Conservation (phyloP, 2,888 invertebrate species). For the Agrotis exclamationis region DNA sequence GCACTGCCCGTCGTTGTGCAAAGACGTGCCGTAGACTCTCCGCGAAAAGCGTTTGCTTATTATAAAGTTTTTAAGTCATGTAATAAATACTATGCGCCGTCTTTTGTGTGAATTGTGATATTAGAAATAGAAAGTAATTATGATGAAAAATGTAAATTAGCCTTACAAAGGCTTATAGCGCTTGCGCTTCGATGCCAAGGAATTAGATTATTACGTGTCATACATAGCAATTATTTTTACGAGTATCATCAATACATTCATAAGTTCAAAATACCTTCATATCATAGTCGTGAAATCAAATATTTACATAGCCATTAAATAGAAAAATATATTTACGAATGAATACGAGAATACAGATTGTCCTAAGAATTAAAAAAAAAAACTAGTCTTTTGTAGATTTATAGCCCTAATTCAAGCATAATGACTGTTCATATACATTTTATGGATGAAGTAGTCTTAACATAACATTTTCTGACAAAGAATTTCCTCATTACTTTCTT, state of each 20-base stretch:
- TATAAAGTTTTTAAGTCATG: neutral
- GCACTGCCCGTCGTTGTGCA: neutral
- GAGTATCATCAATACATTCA: conserved; percentile 28
- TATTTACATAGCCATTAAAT: conserved; percentile 41
- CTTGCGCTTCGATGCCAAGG: conserved; percentile 54
- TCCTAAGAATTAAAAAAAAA: conserved; percentile 18
- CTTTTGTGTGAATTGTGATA: conserved; percentile 60
- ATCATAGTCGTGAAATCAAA: conserved; percentile 52
- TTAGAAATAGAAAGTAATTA: conserved; percentile 30
- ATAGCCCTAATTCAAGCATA: conserved; percentile 20
- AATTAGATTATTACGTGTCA: conserved; percentile 41
- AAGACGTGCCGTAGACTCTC: conserved; percentile 5
- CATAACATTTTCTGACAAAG: conserved; percentile 20
- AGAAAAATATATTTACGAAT: conserved; percentile 38
- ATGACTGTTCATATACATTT: conserved; percentile 17
- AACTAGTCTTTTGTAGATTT: conserved; percentile 44
- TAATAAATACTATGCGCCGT: conserved; percentile 28
- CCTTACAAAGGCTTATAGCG: conserved; percentile 43
- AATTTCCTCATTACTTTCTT: conserved; percentile 33
- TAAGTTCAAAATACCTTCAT: conserved; percentile 56
- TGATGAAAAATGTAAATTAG: conserved; percentile 26
- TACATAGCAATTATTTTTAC: conserved; percentile 46
- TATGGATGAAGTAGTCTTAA: neutral
- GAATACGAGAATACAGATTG: conserved; percentile 22
- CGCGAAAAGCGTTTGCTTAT: neutral